A percentile compares a stretch with the other conserved stretches of the same genome.
These are phyloP conservation scores for Epinotia bilunana DNA, from an alignment of 2,888 invertebrate genomes.

Conservation along the genomic window DNA sequence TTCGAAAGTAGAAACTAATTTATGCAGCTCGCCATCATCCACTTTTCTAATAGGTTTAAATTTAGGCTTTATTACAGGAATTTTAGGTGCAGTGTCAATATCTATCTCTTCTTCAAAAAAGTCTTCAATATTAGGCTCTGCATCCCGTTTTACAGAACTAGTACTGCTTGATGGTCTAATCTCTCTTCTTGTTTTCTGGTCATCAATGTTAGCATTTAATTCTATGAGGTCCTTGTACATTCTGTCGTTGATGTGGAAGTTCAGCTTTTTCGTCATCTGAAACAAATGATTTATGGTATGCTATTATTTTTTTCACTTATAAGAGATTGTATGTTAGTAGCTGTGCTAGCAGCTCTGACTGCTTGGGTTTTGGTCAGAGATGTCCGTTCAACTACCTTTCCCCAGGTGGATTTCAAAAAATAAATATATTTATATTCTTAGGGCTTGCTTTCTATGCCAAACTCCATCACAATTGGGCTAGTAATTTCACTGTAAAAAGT, in stretches of 20 bases:
- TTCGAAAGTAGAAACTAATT: conserved; percentile 70
- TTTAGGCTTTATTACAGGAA: conserved; percentile 67
- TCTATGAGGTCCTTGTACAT: conserved; percentile 78
- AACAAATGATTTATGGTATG: conserved; percentile 49
- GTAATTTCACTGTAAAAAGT: no score
- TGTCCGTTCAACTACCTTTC: no score
- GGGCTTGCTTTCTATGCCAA: no score
- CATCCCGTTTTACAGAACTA: conserved; percentile 64
- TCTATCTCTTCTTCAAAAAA: conserved; percentile 71
- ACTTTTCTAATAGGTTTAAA: conserved; percentile 65
- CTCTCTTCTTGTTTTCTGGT: conserved; percentile 61
- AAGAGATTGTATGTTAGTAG: no score
- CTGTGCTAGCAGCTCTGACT: no score
- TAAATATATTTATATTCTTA: no score
- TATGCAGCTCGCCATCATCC: conserved; percentile 68
- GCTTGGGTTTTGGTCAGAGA: no score
- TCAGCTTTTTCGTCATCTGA: conserved; percentile 76
- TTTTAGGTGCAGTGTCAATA: conserved; percentile 63
- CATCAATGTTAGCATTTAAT: conserved; percentile 68
- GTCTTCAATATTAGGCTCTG: conserved; percentile 79
- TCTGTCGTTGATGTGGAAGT: conserved; percentile 78
- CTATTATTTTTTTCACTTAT: background rate
- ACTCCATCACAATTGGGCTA: no score
- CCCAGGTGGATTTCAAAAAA: no score
- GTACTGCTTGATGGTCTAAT: conserved; percentile 54